Conservation (phyloP, 1,140 invertebrate genomes). For the Chironomus striatipennis region DNA sequence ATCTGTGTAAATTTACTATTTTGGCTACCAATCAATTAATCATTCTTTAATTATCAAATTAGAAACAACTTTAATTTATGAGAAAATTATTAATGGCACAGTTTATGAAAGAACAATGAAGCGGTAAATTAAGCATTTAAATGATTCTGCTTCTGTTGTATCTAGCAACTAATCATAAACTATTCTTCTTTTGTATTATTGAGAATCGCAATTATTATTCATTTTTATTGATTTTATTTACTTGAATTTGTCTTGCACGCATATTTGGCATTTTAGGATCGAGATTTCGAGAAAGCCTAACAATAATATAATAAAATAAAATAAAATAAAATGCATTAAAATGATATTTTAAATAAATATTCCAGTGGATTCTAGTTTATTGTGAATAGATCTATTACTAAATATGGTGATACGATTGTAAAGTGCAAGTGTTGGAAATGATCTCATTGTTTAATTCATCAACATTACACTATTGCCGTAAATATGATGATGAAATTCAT, state of each 20-base stretch:
- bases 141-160: background rate
- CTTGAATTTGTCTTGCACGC: too few relatives aligned
- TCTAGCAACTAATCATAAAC: too few relatives aligned
- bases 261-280: too few relatives aligned
- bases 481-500: conserved; percentile 5
- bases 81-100: too few relatives aligned
- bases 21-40: background rate
- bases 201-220: too few relatives aligned
- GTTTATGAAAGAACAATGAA: background rate
- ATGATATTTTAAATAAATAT: background rate
- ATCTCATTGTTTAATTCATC: background rate
- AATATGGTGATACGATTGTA: background rate
- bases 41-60: background rate
- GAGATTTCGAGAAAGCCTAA: too few relatives aligned
- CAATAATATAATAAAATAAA: too few relatives aligned
- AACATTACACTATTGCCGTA: too few relatives aligned
- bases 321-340: background rate
- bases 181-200: background rate
- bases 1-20: too few relatives aligned
- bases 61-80: too few relatives aligned
- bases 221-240: too few relatives aligned
- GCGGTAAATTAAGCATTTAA: background rate
- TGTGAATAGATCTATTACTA: background rate
- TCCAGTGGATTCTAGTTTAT: background rate
- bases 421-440: background rate